Evolutionary conservation across 2,888 invertebrate genomes (phyloP).

Genomic region (Prosapia bicincta): DNA sequence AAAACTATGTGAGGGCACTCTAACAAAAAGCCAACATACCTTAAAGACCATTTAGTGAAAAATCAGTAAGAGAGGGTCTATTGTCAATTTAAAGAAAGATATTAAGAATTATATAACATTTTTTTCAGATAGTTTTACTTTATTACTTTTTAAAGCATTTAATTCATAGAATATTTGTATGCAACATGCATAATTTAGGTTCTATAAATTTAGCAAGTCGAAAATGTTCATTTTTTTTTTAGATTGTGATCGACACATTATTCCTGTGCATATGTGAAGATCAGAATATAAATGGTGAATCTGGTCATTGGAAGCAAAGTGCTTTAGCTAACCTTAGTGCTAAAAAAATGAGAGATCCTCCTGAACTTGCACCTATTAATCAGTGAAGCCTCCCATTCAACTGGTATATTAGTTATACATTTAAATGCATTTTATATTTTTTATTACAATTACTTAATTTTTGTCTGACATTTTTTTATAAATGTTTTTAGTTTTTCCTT

Average conservation of each 20-base stretch:
- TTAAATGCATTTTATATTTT: neutral
- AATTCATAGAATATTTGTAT: too few relatives aligned
- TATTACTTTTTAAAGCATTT: too few relatives aligned
- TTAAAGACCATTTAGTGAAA: too few relatives aligned
- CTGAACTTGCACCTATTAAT: conserved; percentile 21
- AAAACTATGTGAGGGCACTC: too few relatives aligned
- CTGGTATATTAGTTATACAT: neutral
- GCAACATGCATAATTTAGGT: too few relatives aligned
- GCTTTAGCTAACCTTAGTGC: conserved; percentile 49
- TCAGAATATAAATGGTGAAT: conserved; percentile 74
- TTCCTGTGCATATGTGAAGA: conserved; percentile 94
- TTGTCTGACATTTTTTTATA: neutral
- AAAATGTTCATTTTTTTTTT: too few relatives aligned
- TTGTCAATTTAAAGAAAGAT: too few relatives aligned
- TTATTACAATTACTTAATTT: neutral
- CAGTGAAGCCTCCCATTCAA: neutral
- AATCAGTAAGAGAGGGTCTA: too few relatives aligned
- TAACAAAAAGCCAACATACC: too few relatives aligned
- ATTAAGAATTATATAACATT: too few relatives aligned
- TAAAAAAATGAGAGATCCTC: conserved; percentile 2
- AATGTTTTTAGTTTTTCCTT: neutral
- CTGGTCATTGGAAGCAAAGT: conserved; percentile 59
- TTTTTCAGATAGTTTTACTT: too few relatives aligned
- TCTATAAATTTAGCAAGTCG: too few relatives aligned
- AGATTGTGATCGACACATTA: conserved; percentile 94